phyloP scores from a whole-genome alignment of 2,113 vertebrate genomes.

The Ivindomyrus marchei region DNA sequence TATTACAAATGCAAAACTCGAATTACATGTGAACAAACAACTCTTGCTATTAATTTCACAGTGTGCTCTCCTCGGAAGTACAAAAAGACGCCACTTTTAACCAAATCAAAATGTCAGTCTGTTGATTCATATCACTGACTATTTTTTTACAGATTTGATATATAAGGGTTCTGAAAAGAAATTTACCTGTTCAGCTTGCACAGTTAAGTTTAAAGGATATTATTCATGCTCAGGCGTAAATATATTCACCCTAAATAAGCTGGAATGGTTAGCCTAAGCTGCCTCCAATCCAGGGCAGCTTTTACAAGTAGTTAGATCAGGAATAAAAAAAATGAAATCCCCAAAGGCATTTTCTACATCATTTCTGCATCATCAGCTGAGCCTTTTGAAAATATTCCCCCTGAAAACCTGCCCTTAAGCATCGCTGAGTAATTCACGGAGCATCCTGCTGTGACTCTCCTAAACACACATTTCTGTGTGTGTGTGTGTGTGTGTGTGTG shows the following conservation, averaged over 20 bases:
- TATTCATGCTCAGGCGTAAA: neutral
- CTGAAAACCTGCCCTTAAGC: constrained; percentile 14
- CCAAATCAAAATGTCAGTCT: neutral
- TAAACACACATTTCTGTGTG: neutral
- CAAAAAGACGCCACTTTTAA: neutral
- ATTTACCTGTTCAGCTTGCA: neutral
- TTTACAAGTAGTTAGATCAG: neutral
- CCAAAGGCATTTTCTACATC: neutral
- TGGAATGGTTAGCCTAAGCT: neutral
- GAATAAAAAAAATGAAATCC: neutral
- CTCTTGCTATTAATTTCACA: neutral
- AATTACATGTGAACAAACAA: neutral
- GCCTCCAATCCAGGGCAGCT: neutral
- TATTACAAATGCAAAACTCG: neutral
- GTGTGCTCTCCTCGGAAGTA: neutral
- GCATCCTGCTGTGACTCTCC: constrained; percentile 8
- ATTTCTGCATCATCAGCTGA: constrained; percentile 9
- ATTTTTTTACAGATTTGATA: neutral
- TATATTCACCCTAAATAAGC: neutral
- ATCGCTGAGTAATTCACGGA: constrained; percentile 9
- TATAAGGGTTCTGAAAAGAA: neutral
- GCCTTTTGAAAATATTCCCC: neutral
- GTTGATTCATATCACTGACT: neutral
- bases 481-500: neutral
- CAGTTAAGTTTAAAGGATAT: neutral